Conservation (phyloP, 2,888 invertebrate species). For the Stomorhina lunata region DNA sequence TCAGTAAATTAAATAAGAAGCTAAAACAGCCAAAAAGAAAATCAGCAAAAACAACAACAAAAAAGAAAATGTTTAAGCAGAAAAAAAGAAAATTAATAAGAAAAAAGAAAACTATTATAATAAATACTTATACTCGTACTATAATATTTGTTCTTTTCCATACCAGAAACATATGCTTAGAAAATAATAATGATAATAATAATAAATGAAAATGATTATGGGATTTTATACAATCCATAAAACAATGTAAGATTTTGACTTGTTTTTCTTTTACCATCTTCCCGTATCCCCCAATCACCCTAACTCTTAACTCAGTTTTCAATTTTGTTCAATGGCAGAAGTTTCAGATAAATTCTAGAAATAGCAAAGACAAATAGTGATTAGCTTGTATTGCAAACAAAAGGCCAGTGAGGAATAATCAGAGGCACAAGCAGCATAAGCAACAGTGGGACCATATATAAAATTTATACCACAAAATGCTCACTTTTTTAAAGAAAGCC, state of each 20-base stretch:
- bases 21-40: conserved; percentile 10
- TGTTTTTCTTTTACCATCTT: neutral
- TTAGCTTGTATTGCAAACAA: neutral
- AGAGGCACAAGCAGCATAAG: too few species aligned
- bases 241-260: conserved; percentile 25
- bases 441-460: too few species aligned
- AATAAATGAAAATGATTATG: conserved; percentile 46
- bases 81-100: neutral
- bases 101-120: neutral
- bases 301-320: neutral
- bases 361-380: neutral
- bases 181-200: neutral
- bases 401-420: too few species aligned
- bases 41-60: neutral
- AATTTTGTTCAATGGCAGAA: neutral
- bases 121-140: neutral
- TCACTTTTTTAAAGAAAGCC: too few species aligned
- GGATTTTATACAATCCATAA: conserved; percentile 57
- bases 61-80: neutral
- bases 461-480: too few species aligned
- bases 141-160: conserved; percentile 29
- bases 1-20: conserved; percentile 14
- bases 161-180: conserved; percentile 35
- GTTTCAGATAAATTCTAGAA: neutral
- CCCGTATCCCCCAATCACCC: too few species aligned